Conservation (phyloP, 2,113 vertebrate species). For the Thryonomys swinderianus region DNA sequence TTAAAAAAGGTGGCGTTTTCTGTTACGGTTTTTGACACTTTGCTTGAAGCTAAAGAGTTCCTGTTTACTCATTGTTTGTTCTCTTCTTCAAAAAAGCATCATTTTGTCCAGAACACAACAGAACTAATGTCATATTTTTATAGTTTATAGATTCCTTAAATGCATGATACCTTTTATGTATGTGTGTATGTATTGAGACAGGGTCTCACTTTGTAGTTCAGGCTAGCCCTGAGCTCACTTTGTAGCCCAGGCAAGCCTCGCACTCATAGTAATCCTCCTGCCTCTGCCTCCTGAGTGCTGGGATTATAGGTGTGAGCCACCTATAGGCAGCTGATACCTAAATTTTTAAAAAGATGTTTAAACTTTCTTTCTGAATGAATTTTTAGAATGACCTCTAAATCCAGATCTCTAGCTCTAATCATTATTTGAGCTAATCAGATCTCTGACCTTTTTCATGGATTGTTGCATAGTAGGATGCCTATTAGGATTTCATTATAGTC, state of each 20-base stretch:
- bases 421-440: background rate
- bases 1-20: background rate
- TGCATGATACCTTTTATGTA: no score
- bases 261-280: no score
- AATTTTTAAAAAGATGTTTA: background rate
- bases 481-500: background rate
- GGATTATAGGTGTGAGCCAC: no score
- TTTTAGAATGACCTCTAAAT: background rate
- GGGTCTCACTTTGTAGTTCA: no score
- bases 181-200: no score
- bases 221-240: no score
- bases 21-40: background rate
- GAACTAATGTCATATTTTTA: background rate
- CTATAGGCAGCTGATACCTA: background rate
- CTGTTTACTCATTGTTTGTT: background rate
- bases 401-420: background rate
- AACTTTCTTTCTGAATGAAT: background rate
- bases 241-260: no score
- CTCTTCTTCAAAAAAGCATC: background rate
- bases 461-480: background rate
- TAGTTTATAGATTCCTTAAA: background rate
- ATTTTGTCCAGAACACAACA: background rate
- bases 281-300: no score
- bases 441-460: background rate
- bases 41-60: background rate